A percentile compares a stretch with the other conserved stretches of the same genome.
Evolutionary conservation across 2,888 invertebrate genomes (phyloP).

Genomic region (Papilio protenor): DNA sequence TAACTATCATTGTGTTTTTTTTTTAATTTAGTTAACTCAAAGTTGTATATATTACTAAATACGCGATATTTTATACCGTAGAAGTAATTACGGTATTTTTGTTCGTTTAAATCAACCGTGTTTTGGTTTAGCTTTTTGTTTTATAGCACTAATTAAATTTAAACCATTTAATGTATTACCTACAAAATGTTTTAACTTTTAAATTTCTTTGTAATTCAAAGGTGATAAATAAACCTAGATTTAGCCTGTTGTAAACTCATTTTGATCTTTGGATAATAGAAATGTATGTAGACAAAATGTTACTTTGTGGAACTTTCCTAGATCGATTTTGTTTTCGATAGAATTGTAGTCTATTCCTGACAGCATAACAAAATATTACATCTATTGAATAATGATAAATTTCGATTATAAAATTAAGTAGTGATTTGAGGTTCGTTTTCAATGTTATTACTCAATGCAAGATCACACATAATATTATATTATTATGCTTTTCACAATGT

Average conservation of each 20-base stretch:
- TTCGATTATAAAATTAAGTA: too few species aligned
- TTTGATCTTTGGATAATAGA: background rate
- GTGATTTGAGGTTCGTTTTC: too few species aligned
- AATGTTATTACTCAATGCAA: background rate
- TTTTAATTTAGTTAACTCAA: background rate
- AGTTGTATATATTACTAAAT: background rate
- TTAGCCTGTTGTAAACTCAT: background rate
- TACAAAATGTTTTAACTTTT: slow-evolving; percentile 2
- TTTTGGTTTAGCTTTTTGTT: slow-evolving; percentile 37
- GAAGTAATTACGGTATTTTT: slow-evolving; percentile 27
- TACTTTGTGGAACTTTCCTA: too few species aligned
- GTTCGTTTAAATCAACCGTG: slow-evolving; percentile 39
- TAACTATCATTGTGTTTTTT: background rate
- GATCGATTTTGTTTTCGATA: too few species aligned
- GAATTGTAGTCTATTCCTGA: too few species aligned
- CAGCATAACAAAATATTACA: too few species aligned
- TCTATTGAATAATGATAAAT: too few species aligned
- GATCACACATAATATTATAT: background rate
- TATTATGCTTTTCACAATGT: background rate
- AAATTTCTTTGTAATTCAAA: background rate
- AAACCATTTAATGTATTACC: slow-evolving; percentile 16
- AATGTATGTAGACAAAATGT: background rate
- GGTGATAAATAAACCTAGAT: background rate
- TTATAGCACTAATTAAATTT: slow-evolving; percentile 29
- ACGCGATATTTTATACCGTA: slow-evolving; percentile 28